Evolutionary conservation across 2,113 vertebrate species (phyloP), one percentile per base, ranked within the genome.

Genomic region (Callithrix jacchus): DNA sequence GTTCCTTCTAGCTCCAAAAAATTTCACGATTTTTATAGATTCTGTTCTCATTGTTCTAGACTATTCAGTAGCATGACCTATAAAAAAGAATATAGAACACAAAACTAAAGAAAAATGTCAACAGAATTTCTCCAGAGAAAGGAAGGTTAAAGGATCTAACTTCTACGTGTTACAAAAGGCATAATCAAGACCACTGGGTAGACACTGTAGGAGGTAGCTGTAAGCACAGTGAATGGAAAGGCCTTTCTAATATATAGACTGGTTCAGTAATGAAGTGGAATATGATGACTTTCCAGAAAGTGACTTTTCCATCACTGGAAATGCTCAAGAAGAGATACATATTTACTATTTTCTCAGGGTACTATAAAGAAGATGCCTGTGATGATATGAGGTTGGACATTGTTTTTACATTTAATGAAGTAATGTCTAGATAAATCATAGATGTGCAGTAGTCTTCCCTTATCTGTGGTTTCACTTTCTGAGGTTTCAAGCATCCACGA

Each of bases 21-120:
- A 21, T 40, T 45, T 61, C n/a, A 35, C 30, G 20, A 8, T 88
- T 47, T 42, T 96, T 49, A n/a, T 42, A 77, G 47, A 81, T 70
- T 85, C 45, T 91, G 2, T 61, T 91, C 45, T 82, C 20, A 61
- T 68, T 89, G 11, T 96, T 95, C 37, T 40, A 95, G 23, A 89
- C 16, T 45, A 23, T 74, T 79, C 47, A 68, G 4, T 30, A 76
- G 12, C 45, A 74, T 40, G 64, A 58, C 30, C 30, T 86, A 4
- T 56, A 64, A 81, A 82, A 47, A 47, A 47, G 18, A 45, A 54
- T 79, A 10, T 80, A 7, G 64, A 45, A 25, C 76, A 80, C 47
- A 79, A 87, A 92, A 70, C 14, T 30, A 25, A 58, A 94, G 79
- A 21, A 42, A 54, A 73, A 76, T 27, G 12, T n/a, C 45, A 12